Percentiles rank a stretch among this genome's conserved stretches.
Conservation (phyloP, 2,113 vertebrate species). For the Vulpes ferrilata region DNA sequence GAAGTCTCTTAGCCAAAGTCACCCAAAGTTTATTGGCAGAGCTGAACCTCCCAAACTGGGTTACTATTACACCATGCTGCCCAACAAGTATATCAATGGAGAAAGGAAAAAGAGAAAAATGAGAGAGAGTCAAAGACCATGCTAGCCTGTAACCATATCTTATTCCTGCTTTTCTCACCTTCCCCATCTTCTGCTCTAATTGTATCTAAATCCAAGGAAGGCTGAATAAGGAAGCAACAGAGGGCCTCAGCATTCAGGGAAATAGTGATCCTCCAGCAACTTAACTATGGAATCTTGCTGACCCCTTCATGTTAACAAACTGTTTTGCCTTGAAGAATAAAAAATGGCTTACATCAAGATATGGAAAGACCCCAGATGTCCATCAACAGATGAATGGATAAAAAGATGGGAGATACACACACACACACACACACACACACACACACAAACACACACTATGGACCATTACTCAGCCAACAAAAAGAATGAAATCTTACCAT, state of each 20-base stretch:
- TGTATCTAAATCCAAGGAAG: conserved; percentile 7
- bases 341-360: not conserved
- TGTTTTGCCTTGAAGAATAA: conserved; percentile 53
- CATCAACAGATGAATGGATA: not conserved
- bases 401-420: not conserved
- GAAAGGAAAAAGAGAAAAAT: not conserved
- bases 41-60: not conserved
- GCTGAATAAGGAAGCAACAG: not conserved
- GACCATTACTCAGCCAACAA: not conserved
- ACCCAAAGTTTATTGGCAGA: conserved; percentile 44
- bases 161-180: not conserved
- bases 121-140: not conserved
- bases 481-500: not conserved
- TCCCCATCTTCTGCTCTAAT: conserved; percentile 14
- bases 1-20: conserved; percentile 40
- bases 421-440: no score
- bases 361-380: not conserved
- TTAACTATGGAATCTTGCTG: not conserved
- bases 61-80: not conserved
- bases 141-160: not conserved
- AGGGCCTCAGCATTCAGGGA: not conserved
- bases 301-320: not conserved
- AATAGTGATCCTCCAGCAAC: not conserved
- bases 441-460: no score
- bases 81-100: not conserved